Base-by-base conservation (phyloP, 2,888 invertebrate species). In the Mythimna lalbum region DNA sequence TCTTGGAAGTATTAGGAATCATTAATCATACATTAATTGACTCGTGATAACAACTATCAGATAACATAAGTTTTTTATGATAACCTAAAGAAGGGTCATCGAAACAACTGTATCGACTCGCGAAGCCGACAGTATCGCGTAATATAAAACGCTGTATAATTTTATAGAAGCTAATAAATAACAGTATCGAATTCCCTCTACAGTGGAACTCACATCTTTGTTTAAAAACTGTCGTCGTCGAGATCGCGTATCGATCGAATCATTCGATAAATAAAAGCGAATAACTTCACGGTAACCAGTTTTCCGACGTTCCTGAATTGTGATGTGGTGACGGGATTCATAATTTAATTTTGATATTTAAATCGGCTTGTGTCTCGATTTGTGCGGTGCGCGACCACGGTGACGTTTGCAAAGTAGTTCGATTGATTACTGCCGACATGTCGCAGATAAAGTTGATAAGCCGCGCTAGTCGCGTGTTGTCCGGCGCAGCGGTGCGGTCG, bases 351-450 rank as follows among this genome's bases (percentile, higher is more conserved):
- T 56, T 52, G 47, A 10, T 49, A 49, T 68, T 73, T 72, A 78
- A 76, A 67, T 65, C 64, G 53, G 23, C 33, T 55, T 19, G 63
- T 70, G 74, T 73, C 33, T 39, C 31, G 65, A 59, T 49, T 78
- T 65, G 33, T 53, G 69, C 69, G 57, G 64, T 76, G 73, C 56
- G 74, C 69, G 78, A 63, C 57, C 62, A 49, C 68, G 72, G 86
- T 85, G 85, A 83, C 81, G 74, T 83, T 43, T 80, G 4, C 77
- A 80, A 33, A 93, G 92, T 91, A 88, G 86, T 90, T 90, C 80
- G 82, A 90, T 90, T 91, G 93, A 93, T 92, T 90, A 86, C 84
- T 86, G n/a, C n/a, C n/a, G 85, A 90, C 82, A 94, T 94, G 95
- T 91, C 93, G 85, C 89, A 91, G 81, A 85, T 90, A 87, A 91